These are phyloP conservation scores for Leptarthrus brevirostris DNA, from an alignment of 2,888 invertebrate genomes.

Conservation along the genomic window DNA sequence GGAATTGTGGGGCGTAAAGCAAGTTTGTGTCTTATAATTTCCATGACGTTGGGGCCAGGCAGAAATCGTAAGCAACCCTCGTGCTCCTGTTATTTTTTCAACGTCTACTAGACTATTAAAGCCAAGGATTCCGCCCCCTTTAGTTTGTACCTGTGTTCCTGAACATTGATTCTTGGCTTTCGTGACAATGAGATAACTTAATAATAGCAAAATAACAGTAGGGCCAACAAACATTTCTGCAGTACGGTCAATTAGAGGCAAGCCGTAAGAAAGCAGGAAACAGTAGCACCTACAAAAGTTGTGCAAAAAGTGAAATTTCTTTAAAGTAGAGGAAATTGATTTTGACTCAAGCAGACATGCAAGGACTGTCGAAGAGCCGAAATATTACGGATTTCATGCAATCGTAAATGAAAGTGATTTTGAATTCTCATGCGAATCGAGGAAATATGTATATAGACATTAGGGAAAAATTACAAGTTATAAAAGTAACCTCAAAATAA, in stretches of 20 bases:
- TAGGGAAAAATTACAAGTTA: too few relatives aligned
- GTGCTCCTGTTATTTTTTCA: background rate
- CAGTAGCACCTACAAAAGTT: too few relatives aligned
- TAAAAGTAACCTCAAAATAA: too few relatives aligned
- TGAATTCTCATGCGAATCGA: too few relatives aligned
- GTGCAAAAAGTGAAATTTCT: too few relatives aligned
- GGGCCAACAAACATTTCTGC: background rate
- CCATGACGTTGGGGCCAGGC: background rate
- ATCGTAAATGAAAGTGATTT: too few relatives aligned
- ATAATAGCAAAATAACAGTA: slow-evolving; percentile 15
- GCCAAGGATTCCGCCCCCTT: background rate
- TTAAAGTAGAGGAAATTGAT: too few relatives aligned
- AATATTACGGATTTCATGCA: too few relatives aligned
- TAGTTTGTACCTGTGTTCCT: background rate
- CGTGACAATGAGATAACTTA: slow-evolving; percentile 36
- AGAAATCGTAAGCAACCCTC: background rate
- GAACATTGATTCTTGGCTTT: slow-evolving; percentile 30
- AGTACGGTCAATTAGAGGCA: background rate
- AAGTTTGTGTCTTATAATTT: slow-evolving; percentile 31
- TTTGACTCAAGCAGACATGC: too few relatives aligned
- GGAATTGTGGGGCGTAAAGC: background rate
- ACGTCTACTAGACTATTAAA: background rate
- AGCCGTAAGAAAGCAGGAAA: background rate
- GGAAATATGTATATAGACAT: too few relatives aligned
- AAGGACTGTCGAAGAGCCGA: too few relatives aligned